These are phyloP conservation scores for Xylota segnis DNA, from an alignment of 2,888 invertebrate species.

Conservation along the genomic window DNA sequence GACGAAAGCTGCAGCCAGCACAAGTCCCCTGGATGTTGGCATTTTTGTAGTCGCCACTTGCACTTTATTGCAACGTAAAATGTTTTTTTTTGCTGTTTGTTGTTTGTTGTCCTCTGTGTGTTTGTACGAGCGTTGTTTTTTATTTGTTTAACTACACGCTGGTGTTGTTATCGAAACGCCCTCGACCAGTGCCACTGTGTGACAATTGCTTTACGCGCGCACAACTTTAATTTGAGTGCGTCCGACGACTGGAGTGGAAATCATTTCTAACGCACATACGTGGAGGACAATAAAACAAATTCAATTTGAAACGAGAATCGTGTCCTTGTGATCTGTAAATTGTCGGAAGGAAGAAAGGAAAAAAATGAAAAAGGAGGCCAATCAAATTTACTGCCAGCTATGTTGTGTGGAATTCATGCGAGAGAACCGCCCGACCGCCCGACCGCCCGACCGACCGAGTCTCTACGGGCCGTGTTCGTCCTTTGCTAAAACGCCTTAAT, in stretches of 20 bases:
- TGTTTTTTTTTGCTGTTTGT: conserved; percentile 45
- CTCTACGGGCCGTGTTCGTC: too few relatives aligned
- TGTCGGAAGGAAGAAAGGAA: not conserved
- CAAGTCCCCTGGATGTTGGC: conserved; percentile 50
- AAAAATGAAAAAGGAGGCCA: conserved; percentile 24
- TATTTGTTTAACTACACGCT: conserved; percentile 8
- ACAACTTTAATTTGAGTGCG: conserved; percentile 49
- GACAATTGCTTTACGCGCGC: conserved; percentile 50
- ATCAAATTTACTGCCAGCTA: conserved; percentile 56
- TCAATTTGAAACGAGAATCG: conserved; percentile 74
- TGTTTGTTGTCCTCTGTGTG: too few relatives aligned
- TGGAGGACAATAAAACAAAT: conserved; percentile 68
- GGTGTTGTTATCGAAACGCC: conserved; percentile 37
- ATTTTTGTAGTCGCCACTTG: conserved; percentile 49
- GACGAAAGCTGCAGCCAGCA: conserved; percentile 57
- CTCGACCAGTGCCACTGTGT: conserved; percentile 36
- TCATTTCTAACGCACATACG: conserved; percentile 50
- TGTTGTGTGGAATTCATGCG: conserved; percentile 18
- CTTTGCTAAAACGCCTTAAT: conserved; percentile 60
- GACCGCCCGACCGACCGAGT: not conserved
- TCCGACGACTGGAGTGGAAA: conserved; percentile 11
- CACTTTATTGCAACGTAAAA: conserved; percentile 34
- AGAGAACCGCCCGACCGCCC: conserved; percentile 28
- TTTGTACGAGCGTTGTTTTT: conserved; percentile 9
- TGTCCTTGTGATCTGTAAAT: conserved; percentile 68